phyloP scores from a whole-genome alignment of 2,113 vertebrate genomes.

The Syngnathus scovelli region DNA sequence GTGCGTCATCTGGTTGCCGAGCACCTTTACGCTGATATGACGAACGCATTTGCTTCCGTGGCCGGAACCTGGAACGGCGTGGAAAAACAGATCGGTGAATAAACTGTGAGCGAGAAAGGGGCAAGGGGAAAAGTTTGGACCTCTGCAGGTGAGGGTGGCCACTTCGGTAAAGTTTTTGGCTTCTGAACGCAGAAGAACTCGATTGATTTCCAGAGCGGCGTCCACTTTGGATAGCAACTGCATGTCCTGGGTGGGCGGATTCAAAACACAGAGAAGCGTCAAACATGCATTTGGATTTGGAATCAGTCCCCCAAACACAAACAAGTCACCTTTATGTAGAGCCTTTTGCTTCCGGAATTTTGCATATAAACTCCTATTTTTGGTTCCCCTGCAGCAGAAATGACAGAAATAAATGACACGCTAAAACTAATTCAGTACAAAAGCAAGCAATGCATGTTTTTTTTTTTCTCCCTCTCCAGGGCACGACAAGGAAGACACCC shows the following conservation, averaged over 20 bases:
- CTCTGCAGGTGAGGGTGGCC: slow-evolving; percentile 82
- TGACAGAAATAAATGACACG: slow-evolving; percentile 1
- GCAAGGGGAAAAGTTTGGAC: slow-evolving; percentile 53
- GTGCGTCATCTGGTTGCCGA: slow-evolving; percentile 65
- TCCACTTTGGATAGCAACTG: slow-evolving; percentile 74
- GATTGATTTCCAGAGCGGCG: slow-evolving; percentile 75
- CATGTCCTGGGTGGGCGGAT: slow-evolving; percentile 70
- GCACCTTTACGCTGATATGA: slow-evolving; percentile 54
- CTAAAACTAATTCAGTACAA: not conserved
- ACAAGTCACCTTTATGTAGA: slow-evolving; percentile 84
- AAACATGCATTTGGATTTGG: not conserved
- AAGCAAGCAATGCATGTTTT: not conserved
- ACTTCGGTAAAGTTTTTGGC: slow-evolving; percentile 84
- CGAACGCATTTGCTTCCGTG: slow-evolving; percentile 59
- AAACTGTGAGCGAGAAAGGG: not conserved
- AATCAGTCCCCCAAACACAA: not conserved
- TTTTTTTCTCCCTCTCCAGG: too few species aligned
- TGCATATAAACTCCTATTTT: slow-evolving; percentile 82
- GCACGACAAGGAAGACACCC: slow-evolving; percentile 13
- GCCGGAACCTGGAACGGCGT: slow-evolving; percentile 56
- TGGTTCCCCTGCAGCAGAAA: slow-evolving; percentile 72
- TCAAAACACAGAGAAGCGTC: slow-evolving; percentile 1
- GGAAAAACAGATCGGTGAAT: not conserved
- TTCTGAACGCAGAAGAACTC: slow-evolving; percentile 76
- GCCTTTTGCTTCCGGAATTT: slow-evolving; percentile 84